A percentile compares a stretch with the other conserved stretches of the same genome.
Conservation (phyloP, 37 sponge, comb jelly and placozoan species). For the Beroe ovata region DNA sequence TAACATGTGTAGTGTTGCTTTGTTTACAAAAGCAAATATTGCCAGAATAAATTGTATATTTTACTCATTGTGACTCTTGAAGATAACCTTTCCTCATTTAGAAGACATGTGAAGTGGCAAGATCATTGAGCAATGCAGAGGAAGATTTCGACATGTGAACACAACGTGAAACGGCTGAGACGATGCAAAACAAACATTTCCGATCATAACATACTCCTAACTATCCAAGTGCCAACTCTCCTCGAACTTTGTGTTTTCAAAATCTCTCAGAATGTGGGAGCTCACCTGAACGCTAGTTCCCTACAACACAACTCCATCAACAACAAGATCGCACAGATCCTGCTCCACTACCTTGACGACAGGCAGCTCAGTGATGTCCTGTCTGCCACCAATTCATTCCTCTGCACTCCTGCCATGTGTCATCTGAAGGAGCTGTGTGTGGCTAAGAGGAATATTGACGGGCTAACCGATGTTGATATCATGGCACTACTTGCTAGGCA, state of each 20-base stretch:
- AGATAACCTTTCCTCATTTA: no score
- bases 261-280: background rate
- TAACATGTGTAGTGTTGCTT: no score
- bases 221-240: conserved; percentile 21
- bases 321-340: conserved; percentile 21
- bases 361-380: conserved; percentile 21
- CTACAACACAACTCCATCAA: background rate
- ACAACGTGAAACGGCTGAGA: conserved; percentile 27
- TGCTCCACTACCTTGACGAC: conserved; percentile 25
- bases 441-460: conserved; percentile 19
- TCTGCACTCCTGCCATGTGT: background rate
- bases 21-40: no score
- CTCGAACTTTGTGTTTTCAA: conserved; percentile 18
- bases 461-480: background rate
- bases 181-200: conserved; percentile 7
- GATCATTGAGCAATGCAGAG: conserved; percentile 29
- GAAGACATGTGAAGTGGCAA: no score
- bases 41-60: no score
- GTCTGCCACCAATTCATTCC: conserved; percentile 15
- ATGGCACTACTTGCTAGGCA: background rate
- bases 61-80: no score
- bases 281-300: background rate
- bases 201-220: background rate
- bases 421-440: conserved; percentile 27
- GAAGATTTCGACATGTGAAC: conserved; percentile 18